Percentiles rank a stretch among this genome's conserved stretches.
Conservation (phyloP, 2,797 vertebrate species). For the Psittacula derbiana region DNA sequence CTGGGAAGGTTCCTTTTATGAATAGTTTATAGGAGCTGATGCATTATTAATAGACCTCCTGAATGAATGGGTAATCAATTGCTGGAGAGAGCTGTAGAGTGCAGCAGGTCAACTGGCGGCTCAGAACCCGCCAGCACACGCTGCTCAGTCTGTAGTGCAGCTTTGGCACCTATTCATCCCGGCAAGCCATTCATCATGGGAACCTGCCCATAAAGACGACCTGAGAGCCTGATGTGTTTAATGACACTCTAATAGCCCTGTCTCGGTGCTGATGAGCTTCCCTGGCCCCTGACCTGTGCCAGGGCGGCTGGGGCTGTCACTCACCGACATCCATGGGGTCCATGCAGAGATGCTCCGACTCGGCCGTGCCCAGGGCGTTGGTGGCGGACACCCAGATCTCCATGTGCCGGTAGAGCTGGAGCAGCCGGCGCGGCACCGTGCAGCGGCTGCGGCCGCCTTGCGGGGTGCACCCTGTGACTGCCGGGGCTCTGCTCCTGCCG, state of each 20-base stretch:
- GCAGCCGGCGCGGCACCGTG: conserved; percentile 76
- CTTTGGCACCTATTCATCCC: neutral
- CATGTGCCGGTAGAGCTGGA: conserved; percentile 77
- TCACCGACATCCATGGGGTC: conserved; percentile 86
- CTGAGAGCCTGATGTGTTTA: rapidly evolving
- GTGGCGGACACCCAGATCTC: conserved; percentile 80
- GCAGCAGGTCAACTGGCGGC: conserved; percentile 42
- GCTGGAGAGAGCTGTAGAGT: conserved; percentile 39
- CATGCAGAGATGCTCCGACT: conserved; percentile 68
- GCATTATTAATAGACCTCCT: conserved; percentile 49
- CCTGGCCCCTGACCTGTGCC: rapidly evolving
- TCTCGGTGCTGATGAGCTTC: neutral
- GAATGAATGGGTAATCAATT: conserved; percentile 55
- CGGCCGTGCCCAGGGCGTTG: conserved; percentile 81
- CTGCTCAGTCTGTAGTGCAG: neutral
- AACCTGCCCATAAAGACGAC: neutral
- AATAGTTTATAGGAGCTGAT: conserved; percentile 48
- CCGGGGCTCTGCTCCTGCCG: conserved; percentile 41
- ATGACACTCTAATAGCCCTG: neutral
- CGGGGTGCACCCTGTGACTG: conserved; percentile 31
- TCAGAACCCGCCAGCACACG: neutral
- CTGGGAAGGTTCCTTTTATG: conserved; percentile 13
- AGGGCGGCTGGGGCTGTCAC: neutral
- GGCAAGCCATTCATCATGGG: neutral
- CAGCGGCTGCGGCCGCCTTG: conserved; percentile 37